These are phyloP conservation scores for Nysson spinosus DNA, from an alignment of 2,888 invertebrate species.

Conservation along the genomic window DNA sequence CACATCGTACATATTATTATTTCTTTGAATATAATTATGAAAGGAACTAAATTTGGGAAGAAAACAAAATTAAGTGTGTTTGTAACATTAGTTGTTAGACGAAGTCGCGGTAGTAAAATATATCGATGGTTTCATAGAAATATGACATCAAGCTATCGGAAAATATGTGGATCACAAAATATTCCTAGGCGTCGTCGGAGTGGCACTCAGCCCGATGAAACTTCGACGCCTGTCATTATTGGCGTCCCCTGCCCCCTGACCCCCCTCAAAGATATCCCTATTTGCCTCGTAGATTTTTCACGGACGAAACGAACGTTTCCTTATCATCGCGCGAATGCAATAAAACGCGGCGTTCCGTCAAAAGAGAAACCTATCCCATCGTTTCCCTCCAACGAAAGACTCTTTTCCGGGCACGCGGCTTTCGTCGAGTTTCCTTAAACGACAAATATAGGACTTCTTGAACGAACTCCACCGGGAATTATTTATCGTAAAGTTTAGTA, in stretches of 20 bases:
- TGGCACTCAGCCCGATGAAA: conserved; percentile 55
- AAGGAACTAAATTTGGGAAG: too few species aligned
- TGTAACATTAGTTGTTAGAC: too few species aligned
- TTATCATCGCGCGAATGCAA: conserved; percentile 1
- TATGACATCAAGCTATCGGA: not conserved
- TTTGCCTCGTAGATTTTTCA: conserved; percentile 4
- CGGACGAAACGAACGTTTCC: not conserved
- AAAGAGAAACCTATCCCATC: not conserved
- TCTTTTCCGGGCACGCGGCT: too few species aligned
- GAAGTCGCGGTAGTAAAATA: too few species aligned
- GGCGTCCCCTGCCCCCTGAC: conserved; percentile 4
- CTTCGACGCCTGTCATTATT: conserved; percentile 45
- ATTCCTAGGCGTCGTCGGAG: conserved; percentile 14
- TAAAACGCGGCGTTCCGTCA: conserved; percentile 33
- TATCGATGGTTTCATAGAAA: not conserved
- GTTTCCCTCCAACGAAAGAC: not conserved
- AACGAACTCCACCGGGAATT: too few species aligned
- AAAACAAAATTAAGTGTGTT: too few species aligned
- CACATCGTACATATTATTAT: too few species aligned
- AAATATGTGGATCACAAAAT: conserved; percentile 18
- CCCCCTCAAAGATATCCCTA: conserved; percentile 21
- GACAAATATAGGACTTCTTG: too few species aligned
- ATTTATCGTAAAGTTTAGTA: too few species aligned
- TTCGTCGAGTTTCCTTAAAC: too few species aligned
- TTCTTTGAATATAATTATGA: too few species aligned